Evolutionary conservation across 2,888 invertebrate species (phyloP), one percentile per base, ranked within the genome.

Genomic region (Caenorhabditis zanzibari): DNA sequence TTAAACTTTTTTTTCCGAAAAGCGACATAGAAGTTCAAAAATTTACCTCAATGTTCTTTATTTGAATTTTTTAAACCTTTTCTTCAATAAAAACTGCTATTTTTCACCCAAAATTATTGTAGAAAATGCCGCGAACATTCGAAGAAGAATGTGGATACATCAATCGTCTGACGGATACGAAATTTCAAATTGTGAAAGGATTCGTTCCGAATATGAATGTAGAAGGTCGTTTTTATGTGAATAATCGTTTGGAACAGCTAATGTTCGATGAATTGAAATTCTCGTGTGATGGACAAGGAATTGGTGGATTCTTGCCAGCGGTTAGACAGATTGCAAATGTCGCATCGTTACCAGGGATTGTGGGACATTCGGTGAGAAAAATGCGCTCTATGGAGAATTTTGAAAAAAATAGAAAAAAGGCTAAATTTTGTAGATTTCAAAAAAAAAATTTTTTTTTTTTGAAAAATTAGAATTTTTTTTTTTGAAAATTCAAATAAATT

Each of bases 241-340:
- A 99, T 92, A 94, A 94, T 83, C 95, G 95, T 7, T 94, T 99
- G 88, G 98, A 99, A 93, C 95, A 95, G 90, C 94, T 99, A 2
- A 99, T 99, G 98, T 95, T 99, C 92, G 98, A 99, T 56, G 99
- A 99, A 93, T 93, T 99, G 86, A 94, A 95, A 90, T 96, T 97
- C 93, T 94, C 97, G 0, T 97, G 97, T 92, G 95, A 96, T 54
- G 96, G 83, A 19, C 76, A 68, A 58, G 88, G 86, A 12, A 69
- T 96, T 12, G 99, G 99, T 72, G 99, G 99, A 0, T 99, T 99
- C 93, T 94, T 99, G 72, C 99, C 99, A 0, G 99, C 98, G 5
- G 96, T 99, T 85, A 98, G 98, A 93, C 99, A 99, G 93, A 99
- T 99, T 85, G 98, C 97, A 4, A 99, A 99, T 94, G 99, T 99